Evolutionary conservation across 2,888 invertebrate genomes (phyloP).

Genomic region (Nomada ruficornis): DNA sequence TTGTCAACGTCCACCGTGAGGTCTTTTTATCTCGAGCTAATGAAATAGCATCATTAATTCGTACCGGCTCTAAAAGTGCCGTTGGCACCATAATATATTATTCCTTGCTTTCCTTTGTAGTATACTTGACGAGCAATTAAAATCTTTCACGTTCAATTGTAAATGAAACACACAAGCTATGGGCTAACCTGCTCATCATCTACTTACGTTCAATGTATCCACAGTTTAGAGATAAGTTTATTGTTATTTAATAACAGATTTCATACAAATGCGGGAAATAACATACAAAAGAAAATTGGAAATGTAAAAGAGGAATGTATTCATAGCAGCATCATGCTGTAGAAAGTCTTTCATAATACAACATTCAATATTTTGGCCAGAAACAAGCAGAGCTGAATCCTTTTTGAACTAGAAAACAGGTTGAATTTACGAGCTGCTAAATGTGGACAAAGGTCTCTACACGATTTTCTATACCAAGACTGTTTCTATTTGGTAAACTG

Average conservation of each 20-base stretch:
- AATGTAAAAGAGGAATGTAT: no score
- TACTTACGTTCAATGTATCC: no score
- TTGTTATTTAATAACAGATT: no score
- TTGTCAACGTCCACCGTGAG: constrained; percentile 19
- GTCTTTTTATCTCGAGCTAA: constrained; percentile 23
- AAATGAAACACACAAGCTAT: background rate
- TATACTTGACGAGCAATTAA: background rate
- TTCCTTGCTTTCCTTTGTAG: background rate
- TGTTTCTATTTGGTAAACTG: constrained; percentile 7
- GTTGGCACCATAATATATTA: constrained; percentile 4
- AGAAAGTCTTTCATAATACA: background rate
- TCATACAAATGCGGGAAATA: no score
- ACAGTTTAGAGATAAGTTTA: no score
- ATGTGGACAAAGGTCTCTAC: background rate
- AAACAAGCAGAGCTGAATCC: background rate
- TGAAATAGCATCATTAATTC: constrained; percentile 13
- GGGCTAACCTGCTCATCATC: background rate
- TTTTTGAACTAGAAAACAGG: background rate
- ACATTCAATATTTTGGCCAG: no score
- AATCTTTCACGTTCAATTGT: background rate
- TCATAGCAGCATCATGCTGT: background rate
- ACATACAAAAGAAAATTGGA: no score
- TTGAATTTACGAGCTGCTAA: background rate
- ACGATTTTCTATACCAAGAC: background rate
- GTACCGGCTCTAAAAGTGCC: constrained; percentile 10